A percentile compares a stretch with the other conserved stretches of the same genome.
Conservation (phyloP, 2,797 vertebrate genomes). For the Xyrichtys novacula region DNA sequence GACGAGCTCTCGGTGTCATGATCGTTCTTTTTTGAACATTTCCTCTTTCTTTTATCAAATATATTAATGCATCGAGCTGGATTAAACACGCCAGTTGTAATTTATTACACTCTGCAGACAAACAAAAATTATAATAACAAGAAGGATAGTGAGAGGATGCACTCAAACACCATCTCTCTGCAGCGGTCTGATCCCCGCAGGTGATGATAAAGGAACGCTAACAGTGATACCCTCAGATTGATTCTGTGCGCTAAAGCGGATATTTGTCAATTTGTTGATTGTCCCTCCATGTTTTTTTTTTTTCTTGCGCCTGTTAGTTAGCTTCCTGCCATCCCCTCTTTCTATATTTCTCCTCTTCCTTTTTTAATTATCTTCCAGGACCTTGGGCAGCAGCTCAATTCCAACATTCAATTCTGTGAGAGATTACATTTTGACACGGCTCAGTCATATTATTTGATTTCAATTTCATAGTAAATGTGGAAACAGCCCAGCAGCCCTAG, state of each 20-base stretch:
- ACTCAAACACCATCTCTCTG: slow-evolving; percentile 22
- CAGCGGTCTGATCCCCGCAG: slow-evolving; percentile 38
- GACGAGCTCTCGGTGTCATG: slow-evolving; percentile 27
- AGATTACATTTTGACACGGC: slow-evolving; percentile 82
- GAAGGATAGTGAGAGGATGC: slow-evolving; percentile 12
- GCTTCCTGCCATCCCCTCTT: slow-evolving; percentile 37
- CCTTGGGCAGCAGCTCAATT: slow-evolving; percentile 77
- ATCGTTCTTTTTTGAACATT: slow-evolving; percentile 10
- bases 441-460: slow-evolving; percentile 82
- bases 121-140: slow-evolving; percentile 15
- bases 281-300: slow-evolving; percentile 53
- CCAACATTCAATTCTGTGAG: slow-evolving; percentile 76
- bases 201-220: slow-evolving; percentile 57
- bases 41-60: slow-evolving; percentile 39
- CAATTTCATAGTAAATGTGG: slow-evolving; percentile 77
- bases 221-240: slow-evolving; percentile 46
- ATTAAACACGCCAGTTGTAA: slow-evolving; percentile 29
- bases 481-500: slow-evolving; percentile 74
- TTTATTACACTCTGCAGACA: slow-evolving; percentile 20
- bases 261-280: slow-evolving; percentile 64
- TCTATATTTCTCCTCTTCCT: slow-evolving; percentile 48
- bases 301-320: slow-evolving; percentile 50
- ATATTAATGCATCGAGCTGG: slow-evolving; percentile 38
- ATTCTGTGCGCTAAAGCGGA: slow-evolving; percentile 47
- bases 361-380: slow-evolving; percentile 79